Evolutionary conservation across 2,888 invertebrate species (phyloP).

Genomic region (Hyles lineata): DNA sequence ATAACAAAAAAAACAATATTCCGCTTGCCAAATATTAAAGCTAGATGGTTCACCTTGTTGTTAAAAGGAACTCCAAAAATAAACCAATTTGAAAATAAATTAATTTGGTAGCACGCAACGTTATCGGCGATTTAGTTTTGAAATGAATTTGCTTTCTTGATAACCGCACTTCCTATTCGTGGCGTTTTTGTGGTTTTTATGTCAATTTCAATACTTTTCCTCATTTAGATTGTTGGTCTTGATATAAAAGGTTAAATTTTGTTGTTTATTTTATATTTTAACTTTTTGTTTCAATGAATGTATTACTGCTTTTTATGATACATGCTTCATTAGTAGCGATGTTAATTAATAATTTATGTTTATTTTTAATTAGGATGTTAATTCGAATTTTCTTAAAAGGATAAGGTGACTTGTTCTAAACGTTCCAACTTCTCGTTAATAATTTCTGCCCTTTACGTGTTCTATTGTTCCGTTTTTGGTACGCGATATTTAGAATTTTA

Average conservation of each 20-base stretch:
- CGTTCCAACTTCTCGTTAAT: too few relatives aligned
- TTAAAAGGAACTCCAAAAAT: constrained; percentile 55
- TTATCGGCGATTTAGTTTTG: constrained; percentile 66
- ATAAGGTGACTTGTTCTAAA: too few relatives aligned
- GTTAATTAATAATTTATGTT: too few relatives aligned
- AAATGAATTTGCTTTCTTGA: constrained; percentile 70
- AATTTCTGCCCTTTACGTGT: too few relatives aligned
- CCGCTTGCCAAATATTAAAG: background rate
- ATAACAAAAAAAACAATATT: too few relatives aligned
- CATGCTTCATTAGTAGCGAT: background rate
- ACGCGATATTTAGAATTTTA: too few relatives aligned
- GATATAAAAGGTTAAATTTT: background rate
- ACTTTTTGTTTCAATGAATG: background rate
- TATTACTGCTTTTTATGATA: background rate
- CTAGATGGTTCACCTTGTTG: background rate
- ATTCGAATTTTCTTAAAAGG: too few relatives aligned
- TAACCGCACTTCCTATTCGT: constrained; percentile 63
- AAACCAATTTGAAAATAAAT: constrained; percentile 66
- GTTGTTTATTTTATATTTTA: background rate
- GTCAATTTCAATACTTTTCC: constrained; percentile 60
- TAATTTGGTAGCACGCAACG: constrained; percentile 79
- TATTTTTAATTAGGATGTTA: too few relatives aligned
- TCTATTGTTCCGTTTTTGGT: too few relatives aligned
- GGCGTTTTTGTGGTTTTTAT: constrained; percentile 66
- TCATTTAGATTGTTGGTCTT: constrained; percentile 60